Conservation (phyloP, 64 coral and sea anemone species). For the Acropora tenuis region DNA sequence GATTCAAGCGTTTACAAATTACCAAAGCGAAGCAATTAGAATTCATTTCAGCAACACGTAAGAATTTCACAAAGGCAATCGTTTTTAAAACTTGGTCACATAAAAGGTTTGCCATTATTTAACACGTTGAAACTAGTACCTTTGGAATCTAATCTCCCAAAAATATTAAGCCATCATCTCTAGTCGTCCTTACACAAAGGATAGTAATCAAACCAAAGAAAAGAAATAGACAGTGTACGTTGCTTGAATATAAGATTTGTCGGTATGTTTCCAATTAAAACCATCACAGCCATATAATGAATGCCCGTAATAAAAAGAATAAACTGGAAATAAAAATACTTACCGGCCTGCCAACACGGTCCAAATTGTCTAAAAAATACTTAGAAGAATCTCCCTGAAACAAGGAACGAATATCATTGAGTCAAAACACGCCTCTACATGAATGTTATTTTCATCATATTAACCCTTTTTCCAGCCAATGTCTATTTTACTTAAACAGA, state of each 20-base stretch:
- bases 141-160: too few relatives aligned
- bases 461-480: too few relatives aligned
- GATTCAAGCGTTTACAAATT: too few relatives aligned
- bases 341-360: constrained; percentile 92
- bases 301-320: neutral
- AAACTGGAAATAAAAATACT: constrained; percentile 26
- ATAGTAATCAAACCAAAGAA: neutral
- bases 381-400: constrained; percentile 96
- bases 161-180: too few relatives aligned
- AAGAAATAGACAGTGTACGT: neutral
- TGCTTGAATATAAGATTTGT: neutral
- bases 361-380: constrained; percentile 98
- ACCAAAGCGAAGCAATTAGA: too few relatives aligned
- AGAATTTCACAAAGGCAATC: too few relatives aligned
- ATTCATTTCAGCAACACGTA: too few relatives aligned
- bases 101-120: too few relatives aligned
- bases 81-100: too few relatives aligned
- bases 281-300: neutral
- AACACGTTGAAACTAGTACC: too few relatives aligned
- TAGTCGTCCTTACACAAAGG: too few relatives aligned
- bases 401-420: constrained; percentile 45
- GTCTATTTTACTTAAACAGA: neutral
- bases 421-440: neutral
- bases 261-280: constrained; percentile 6
- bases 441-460: constrained; percentile 14